Conservation (phyloP, 2,888 invertebrate species). For the Drosophila multiciliata region DNA sequence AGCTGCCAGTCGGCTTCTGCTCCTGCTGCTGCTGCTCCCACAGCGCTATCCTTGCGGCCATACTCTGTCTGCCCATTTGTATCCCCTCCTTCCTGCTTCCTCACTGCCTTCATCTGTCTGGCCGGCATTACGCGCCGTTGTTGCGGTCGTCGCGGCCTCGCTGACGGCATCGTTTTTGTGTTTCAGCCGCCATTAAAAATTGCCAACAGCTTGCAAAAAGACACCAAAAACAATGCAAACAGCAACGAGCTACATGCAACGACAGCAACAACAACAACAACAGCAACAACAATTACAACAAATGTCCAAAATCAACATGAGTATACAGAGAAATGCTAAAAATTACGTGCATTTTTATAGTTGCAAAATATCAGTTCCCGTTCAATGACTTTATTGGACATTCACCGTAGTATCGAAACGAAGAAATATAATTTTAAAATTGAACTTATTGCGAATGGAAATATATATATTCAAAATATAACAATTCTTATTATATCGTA, state of each 20-base stretch:
- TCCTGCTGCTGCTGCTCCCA: background rate
- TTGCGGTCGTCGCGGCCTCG: constrained; percentile 44
- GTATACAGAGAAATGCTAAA: constrained; percentile 5
- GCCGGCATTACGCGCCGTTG: constrained; percentile 41
- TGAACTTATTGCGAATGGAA: background rate
- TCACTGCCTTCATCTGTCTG: constrained; percentile 1
- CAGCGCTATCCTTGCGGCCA: constrained; percentile 37
- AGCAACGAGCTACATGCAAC: constrained; percentile 27
- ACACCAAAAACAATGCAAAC: constrained; percentile 42
- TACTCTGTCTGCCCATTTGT: constrained; percentile 38
- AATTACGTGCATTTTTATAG: constrained; percentile 41
- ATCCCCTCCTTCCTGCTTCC: background rate
- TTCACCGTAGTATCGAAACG: constrained; percentile 6
- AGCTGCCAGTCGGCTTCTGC: constrained; percentile 6
- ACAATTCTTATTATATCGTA: background rate
- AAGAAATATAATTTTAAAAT: constrained; percentile 7
- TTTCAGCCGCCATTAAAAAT: constrained; percentile 67
- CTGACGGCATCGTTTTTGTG: constrained; percentile 38
- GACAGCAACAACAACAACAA: constrained; percentile 15
- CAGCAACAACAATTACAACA: constrained; percentile 12
- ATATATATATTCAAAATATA: background rate
- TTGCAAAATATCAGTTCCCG: constrained; percentile 38
- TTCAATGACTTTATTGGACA: constrained; percentile 55
- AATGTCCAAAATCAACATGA: constrained; percentile 13
- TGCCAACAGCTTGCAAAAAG: constrained; percentile 59